phyloP scores from a whole-genome alignment of 1,140 invertebrate species.

The Plutomurus gul region DNA sequence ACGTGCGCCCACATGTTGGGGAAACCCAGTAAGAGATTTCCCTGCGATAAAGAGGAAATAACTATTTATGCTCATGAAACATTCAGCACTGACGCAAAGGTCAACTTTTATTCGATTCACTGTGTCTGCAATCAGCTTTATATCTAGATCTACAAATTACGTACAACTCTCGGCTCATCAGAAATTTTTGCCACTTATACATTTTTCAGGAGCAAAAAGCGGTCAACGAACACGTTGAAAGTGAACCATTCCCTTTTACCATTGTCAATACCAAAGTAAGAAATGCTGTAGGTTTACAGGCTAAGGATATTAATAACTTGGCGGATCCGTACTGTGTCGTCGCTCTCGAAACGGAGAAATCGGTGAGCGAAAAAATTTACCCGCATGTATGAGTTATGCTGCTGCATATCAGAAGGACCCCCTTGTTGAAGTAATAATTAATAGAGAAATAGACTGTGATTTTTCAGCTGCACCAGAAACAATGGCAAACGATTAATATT shows the following conservation, averaged over 20 bases:
- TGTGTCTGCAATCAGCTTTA: background rate
- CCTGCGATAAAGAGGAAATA: conserved; percentile 37
- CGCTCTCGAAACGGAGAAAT: conserved; percentile 45
- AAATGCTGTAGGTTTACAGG: conserved; percentile 14
- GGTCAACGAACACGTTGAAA: conserved; percentile 37
- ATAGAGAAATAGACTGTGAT: conserved; percentile 29
- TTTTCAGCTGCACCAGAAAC: conserved; percentile 43
- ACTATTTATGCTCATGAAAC: conserved; percentile 40
- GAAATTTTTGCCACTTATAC: background rate
- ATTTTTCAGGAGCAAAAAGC: conserved; percentile 37
- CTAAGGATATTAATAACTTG: background rate
- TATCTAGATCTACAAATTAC: background rate
- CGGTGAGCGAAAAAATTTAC: conserved; percentile 17
- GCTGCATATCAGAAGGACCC: background rate
- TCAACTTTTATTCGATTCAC: background rate
- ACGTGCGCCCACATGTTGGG: conserved; percentile 47
- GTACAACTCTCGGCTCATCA: background rate
- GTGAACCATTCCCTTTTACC: conserved; percentile 47
- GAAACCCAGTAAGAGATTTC: conserved; percentile 34
- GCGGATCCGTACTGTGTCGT: conserved; percentile 47
- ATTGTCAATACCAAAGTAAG: conserved; percentile 42
- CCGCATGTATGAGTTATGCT: background rate
- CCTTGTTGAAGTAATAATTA: background rate
- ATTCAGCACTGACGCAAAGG: conserved; percentile 39
- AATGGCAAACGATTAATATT: conserved; percentile 41